Base-by-base conservation (phyloP, 2,797 vertebrate genomes). In the Menidia menidia region DNA sequence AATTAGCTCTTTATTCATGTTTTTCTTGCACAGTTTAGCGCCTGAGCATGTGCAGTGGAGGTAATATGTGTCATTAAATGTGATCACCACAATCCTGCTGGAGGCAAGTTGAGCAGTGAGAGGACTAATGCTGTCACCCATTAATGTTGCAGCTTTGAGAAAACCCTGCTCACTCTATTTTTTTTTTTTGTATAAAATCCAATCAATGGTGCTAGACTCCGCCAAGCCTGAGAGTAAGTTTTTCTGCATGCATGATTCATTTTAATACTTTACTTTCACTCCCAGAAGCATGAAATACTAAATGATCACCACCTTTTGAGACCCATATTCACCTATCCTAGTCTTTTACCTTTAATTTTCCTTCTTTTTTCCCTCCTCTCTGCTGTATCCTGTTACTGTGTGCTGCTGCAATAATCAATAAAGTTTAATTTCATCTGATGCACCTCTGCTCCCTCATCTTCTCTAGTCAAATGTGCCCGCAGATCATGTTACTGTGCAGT, bases 401-500 rank as follows among this genome's bases (percentile, higher is more conserved):
- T 33, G 78, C 78, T 76, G 86, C 86, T 82, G 75, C 81, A 55
- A 66, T 73, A 81, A 88, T 85, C 81, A 90, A 85, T 90, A 85
- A 88, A 89, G 82, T 80, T 84, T 77, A 19, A 80, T 84, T 88
- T 77, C 41, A 68, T 84, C 77, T 42, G 66, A 72, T 47, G 73
- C 55, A 43, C 45, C 47, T 77, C 64, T 30, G 47, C 54, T 60
- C 63, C 60, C 43, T 2, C 33, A 47, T 62, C 48, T 30, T 66
- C 71, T 66, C 55, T 45, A 14, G 69, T 71, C 48, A 13, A 4
- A 41, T 31, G 48, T 35, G 14, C 60, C 61, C 50, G 9, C 6
- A 15, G 74, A 50, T 75, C 56, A 0, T 6, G 77, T 78, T 82
- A 60, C 79, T 4, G 50, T 1, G 42, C 64, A 52, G 1, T 16